A percentile compares a stretch with the other conserved stretches of the same genome.
These are phyloP conservation scores for Carettochelys insculpta DNA, from an alignment of 2,113 vertebrate genomes.

Conservation along the genomic window DNA sequence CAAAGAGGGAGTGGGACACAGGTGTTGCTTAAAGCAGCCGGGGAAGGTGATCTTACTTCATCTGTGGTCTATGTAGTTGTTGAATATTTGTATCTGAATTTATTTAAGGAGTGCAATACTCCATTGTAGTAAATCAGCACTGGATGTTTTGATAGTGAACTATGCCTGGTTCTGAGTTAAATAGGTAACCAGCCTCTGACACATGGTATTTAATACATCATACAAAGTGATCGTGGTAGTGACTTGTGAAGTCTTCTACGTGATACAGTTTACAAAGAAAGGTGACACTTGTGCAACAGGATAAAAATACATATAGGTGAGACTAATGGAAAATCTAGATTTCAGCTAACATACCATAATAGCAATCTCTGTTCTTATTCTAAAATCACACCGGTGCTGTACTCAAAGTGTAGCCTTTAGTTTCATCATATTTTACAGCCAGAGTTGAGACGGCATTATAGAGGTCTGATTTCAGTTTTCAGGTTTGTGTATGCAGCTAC, in stretches of 20 bases:
- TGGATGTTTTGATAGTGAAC: neutral
- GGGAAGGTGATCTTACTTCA: neutral
- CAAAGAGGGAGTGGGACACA: neutral
- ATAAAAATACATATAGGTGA: neutral
- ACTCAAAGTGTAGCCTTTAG: neutral
- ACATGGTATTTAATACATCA: neutral
- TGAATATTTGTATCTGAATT: neutral
- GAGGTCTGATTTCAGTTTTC: neutral
- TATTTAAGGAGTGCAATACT: accelerated
- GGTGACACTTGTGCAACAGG: neutral
- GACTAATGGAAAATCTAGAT: neutral
- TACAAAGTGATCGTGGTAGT: neutral
- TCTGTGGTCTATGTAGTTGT: neutral
- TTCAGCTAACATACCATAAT: accelerated
- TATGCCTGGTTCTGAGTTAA: neutral
- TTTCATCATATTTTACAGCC: neutral
- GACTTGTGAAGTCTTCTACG: neutral
- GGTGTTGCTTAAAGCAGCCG: neutral
- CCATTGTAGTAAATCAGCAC: neutral
- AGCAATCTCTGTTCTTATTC: neutral
- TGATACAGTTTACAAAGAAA: neutral
- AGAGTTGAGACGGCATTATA: neutral
- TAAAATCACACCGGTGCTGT: neutral
- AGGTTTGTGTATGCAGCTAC: neutral
- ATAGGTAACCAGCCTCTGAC: neutral